Evolutionary conservation across 2,797 vertebrate genomes (phyloP).

Genomic region (Morelia viridis): DNA sequence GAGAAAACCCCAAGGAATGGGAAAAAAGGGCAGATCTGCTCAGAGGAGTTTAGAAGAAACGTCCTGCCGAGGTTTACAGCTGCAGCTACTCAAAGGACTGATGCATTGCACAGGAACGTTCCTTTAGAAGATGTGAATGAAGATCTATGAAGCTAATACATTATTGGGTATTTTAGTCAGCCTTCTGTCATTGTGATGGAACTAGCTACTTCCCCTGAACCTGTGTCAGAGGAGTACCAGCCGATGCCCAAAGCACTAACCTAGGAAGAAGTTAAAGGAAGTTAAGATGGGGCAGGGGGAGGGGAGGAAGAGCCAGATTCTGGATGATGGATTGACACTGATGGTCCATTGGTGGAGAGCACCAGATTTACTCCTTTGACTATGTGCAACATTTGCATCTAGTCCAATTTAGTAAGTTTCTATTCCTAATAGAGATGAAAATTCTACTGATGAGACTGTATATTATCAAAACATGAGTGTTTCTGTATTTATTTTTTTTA

Average conservation of each 20-base stretch:
- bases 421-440: not conserved
- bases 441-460: too few relatives aligned
- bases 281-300: not conserved
- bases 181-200: not conserved
- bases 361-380: not conserved
- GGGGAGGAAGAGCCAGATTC: not conserved
- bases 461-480: too few relatives aligned
- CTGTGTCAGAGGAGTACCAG: not conserved
- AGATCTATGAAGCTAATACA: not conserved
- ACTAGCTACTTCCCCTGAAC: not conserved
- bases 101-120: not conserved
- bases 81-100: not conserved
- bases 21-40: not conserved
- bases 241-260: not conserved
- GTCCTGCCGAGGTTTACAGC: not conserved
- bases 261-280: not conserved
- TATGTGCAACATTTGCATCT: not conserved
- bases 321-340: not conserved
- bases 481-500: too few relatives aligned
- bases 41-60: not conserved
- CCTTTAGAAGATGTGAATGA: not conserved
- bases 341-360: not conserved
- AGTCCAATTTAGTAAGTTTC: not conserved
- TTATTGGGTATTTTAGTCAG: not conserved
- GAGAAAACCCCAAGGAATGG: not conserved